phyloP scores from a whole-genome alignment of 92 coral and sea anemone species.

The Nematostella vectensis region DNA sequence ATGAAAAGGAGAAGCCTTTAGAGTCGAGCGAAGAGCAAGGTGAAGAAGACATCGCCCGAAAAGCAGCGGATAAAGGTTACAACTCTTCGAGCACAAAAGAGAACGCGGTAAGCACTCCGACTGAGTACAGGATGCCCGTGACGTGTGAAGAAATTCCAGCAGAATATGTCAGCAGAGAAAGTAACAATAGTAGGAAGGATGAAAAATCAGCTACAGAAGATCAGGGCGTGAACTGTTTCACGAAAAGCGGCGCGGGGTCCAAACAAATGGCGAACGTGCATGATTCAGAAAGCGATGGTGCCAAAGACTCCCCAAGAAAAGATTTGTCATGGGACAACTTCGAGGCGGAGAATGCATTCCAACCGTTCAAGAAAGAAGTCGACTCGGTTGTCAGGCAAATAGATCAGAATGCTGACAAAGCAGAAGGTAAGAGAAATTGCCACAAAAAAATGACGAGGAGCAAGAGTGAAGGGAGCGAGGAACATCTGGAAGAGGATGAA shows the following conservation, averaged over 20 bases:
- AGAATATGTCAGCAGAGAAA: not conserved
- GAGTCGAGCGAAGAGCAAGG: not conserved
- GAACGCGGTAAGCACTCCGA: not conserved
- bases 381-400: constrained; percentile 47
- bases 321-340: constrained; percentile 69
- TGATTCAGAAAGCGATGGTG: not conserved
- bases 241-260: no score
- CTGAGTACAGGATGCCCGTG: no score
- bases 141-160: no score
- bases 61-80: not conserved
- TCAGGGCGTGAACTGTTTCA: no score
- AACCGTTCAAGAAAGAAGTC: constrained; percentile 39
- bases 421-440: not conserved
- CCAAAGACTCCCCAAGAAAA: not conserved
- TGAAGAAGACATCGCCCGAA: not conserved
- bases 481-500: not conserved
- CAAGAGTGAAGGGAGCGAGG: constrained; percentile 1
- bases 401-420: constrained; percentile 11
- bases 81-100: constrained; percentile 1
- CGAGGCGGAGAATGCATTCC: constrained; percentile 50
- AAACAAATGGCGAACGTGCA: no score
- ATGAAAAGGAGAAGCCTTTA: not conserved
- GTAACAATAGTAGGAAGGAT: not conserved
- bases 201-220: not conserved
- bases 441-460: constrained; percentile 17